Conservation (phyloP, 2,888 invertebrate genomes). For the Meteorus colon region DNA sequence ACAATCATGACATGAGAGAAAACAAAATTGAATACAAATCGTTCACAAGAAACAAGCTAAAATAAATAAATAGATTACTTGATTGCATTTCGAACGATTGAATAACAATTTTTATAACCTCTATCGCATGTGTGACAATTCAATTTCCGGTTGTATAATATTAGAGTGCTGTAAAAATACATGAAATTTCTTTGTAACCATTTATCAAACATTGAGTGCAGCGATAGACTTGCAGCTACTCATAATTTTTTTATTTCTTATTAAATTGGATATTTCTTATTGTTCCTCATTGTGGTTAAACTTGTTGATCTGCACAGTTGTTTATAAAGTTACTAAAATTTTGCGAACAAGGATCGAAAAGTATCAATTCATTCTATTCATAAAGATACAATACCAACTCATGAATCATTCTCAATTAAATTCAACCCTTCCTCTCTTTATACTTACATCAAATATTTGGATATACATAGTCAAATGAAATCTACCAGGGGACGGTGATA, state of each 20-base stretch:
- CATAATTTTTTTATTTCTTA: not conserved
- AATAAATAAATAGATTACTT: constrained; percentile 7
- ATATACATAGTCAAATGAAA: constrained; percentile 18
- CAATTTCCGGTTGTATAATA: not conserved
- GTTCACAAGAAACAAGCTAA: not conserved
- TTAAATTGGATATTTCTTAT: not conserved
- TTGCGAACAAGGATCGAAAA: constrained; percentile 33
- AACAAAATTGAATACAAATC: not conserved
- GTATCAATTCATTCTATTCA: constrained; percentile 20
- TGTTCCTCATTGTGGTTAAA: not conserved
- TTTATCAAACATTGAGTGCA: constrained; percentile 59
- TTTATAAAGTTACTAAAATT: constrained; percentile 13
- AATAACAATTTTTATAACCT: not conserved
- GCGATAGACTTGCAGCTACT: constrained; percentile 41
- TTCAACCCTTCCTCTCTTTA: not conserved
- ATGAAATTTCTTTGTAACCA: constrained; percentile 56
- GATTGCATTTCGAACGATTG: not conserved
- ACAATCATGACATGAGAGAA: not conserved
- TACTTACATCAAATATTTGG: constrained; percentile 29
- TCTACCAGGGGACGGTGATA: constrained; percentile 43
- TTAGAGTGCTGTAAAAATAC: constrained; percentile 18
- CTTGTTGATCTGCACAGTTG: not conserved
- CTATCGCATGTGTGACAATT: not conserved
- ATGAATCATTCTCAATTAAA: not conserved
- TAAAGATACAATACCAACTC: not conserved